These are phyloP conservation scores for Acanthosepion esculentum DNA, from an alignment of 2,888 invertebrate species.

Conservation along the genomic window DNA sequence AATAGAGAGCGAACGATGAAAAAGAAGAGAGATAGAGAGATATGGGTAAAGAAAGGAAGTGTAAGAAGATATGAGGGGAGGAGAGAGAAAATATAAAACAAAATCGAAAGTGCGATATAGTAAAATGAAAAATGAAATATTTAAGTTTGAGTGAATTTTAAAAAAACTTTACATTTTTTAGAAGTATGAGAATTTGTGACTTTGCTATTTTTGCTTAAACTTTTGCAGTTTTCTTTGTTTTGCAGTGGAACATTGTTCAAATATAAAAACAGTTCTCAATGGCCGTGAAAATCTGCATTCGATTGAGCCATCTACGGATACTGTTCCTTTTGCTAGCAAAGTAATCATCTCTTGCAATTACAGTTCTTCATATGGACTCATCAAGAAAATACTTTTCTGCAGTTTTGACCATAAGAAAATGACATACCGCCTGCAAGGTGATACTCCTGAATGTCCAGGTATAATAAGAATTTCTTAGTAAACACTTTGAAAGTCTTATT, in stretches of 20 bases:
- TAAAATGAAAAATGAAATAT: too few relatives aligned
- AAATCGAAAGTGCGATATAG: too few relatives aligned
- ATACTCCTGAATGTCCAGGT: constrained; percentile 40
- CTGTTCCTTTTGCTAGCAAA: background rate
- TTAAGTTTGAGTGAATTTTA: too few relatives aligned
- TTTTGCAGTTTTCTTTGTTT: background rate
- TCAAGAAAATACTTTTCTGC: background rate
- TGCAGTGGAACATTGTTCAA: background rate
- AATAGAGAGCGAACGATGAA: background rate
- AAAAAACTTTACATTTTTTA: too few relatives aligned
- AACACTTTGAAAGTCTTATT: too few relatives aligned
- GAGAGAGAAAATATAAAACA: too few relatives aligned
- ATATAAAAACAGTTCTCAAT: background rate
- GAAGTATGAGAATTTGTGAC: too few relatives aligned
- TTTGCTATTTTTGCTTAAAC: background rate
- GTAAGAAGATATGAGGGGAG: background rate
- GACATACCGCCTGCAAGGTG: background rate
- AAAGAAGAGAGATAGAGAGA: background rate
- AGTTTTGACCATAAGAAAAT: background rate
- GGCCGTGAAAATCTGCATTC: background rate
- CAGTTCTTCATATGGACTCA: background rate
- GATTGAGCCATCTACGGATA: background rate
- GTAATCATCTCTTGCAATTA: background rate
- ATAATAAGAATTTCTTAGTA: background rate
- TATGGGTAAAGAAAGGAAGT: background rate